phyloP scores from a whole-genome alignment of 2,113 vertebrate genomes.

The Phaethornis superciliosus region DNA sequence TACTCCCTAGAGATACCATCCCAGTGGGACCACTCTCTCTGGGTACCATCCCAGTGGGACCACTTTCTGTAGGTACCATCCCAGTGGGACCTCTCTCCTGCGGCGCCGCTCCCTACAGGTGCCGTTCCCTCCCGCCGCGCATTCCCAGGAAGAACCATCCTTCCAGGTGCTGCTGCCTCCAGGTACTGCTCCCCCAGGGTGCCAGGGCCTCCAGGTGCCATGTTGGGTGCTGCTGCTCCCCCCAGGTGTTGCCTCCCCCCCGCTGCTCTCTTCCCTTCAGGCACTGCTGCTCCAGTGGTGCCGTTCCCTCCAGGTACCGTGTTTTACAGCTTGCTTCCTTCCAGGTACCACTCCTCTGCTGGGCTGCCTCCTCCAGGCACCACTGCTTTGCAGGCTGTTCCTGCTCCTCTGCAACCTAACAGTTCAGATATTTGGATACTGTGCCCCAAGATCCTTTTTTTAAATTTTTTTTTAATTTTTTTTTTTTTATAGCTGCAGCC shows the following conservation, averaged over 20 bases:
- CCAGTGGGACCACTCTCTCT: not conserved
- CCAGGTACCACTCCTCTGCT: not conserved
- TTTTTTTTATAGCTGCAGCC: not conserved
- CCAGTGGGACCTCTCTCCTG: not conserved
- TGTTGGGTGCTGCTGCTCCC: slow-evolving; percentile 8
- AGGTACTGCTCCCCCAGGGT: not conserved
- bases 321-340: not conserved
- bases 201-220: slow-evolving; percentile 19
- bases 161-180: not conserved
- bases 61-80: not conserved
- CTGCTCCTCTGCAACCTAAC: not conserved
- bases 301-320: not conserved
- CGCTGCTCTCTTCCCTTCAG: not conserved
- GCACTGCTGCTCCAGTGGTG: not conserved
- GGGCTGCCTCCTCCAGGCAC: not conserved
- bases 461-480: too few species aligned
- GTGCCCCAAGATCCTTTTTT: not conserved
- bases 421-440: not conserved
- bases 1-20: not conserved
- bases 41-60: not conserved
- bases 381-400: not conserved
- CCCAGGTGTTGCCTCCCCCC: not conserved
- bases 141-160: not conserved
- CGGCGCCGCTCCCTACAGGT: not conserved
- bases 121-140: not conserved